A percentile compares a stretch with the other conserved stretches of the same genome.
Evolutionary conservation across 1,140 invertebrate genomes (phyloP).

Genomic region (Babylonia areolata): DNA sequence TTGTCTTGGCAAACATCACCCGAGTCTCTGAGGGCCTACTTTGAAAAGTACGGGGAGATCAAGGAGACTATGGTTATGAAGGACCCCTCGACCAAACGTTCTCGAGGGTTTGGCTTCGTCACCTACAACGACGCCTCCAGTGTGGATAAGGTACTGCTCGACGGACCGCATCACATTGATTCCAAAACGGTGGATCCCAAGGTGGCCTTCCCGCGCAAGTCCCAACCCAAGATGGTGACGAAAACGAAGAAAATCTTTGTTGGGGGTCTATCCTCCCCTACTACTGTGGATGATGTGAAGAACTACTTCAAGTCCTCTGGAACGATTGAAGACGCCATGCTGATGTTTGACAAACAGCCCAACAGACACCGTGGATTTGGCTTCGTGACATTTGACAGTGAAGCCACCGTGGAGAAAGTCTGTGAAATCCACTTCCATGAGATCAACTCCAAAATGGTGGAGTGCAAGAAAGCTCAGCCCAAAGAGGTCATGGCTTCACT

Average conservation of each 20-base stretch:
- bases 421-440: constrained; percentile 99
- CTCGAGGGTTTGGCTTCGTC: constrained; percentile 93
- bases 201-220: constrained; percentile 97
- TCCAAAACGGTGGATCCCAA: constrained; percentile 91
- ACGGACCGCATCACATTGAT: constrained; percentile 66
- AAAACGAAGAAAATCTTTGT: constrained; percentile 99
- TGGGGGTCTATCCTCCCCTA: constrained; percentile 98
- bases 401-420: constrained; percentile 99
- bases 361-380: constrained; percentile 98
- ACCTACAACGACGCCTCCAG: constrained; percentile 75
- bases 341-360: no score
- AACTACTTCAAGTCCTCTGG: constrained; percentile 99
- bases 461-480: constrained; percentile 99
- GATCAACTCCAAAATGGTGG: constrained; percentile 99
- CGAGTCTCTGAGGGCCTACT: constrained; percentile 99
- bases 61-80: constrained; percentile 99
- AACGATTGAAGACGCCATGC: no score
- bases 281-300: constrained; percentile 99
- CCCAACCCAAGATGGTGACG: constrained; percentile 85
- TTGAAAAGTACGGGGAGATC: constrained; percentile 99
- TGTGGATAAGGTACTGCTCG: constrained; percentile 76
- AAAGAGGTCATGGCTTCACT: constrained; percentile 96
- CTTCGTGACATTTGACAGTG: constrained; percentile 99
- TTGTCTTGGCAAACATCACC: no score
- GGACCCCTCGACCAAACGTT: constrained; percentile 98